phyloP scores from a whole-genome alignment of 1,140 invertebrate species.

The Pemphigus obesinymphae region DNA sequence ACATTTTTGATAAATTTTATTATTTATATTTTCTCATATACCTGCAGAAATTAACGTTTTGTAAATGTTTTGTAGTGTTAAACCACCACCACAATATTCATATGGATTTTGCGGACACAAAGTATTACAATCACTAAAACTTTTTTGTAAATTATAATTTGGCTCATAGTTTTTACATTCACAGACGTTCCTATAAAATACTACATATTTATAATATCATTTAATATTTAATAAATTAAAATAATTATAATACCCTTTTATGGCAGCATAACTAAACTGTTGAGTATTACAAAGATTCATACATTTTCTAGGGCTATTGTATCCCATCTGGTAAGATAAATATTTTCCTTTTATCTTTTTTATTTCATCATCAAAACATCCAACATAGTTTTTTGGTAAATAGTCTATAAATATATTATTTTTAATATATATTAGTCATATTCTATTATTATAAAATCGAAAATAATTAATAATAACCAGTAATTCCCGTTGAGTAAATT shows the following conservation, averaged over 20 bases:
- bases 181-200: conserved; percentile 13
- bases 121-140: conserved; percentile 37
- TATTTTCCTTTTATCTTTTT: conserved; percentile 11
- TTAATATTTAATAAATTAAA: background rate
- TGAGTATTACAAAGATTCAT: conserved; percentile 44
- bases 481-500: too few relatives aligned
- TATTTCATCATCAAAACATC: conserved; percentile 10
- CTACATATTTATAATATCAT: background rate
- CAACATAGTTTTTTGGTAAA: conserved; percentile 9
- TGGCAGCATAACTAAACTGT: background rate
- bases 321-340: conserved; percentile 15
- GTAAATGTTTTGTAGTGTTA: conserved; percentile 40
- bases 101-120: conserved; percentile 42
- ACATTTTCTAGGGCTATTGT: conserved; percentile 43
- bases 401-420: conserved; percentile 21
- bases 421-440: background rate
- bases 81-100: conserved; percentile 43
- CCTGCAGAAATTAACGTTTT: conserved; percentile 40
- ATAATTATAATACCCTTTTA: conserved; percentile 3
- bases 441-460: conserved; percentile 59
- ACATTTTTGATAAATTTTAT: background rate
- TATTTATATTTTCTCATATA: background rate
- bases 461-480: conserved; percentile 56
- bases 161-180: background rate
- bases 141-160: background rate